These are phyloP conservation scores for Clistopyga incitator DNA, from an alignment of 2,888 invertebrate genomes.

Conservation along the genomic window DNA sequence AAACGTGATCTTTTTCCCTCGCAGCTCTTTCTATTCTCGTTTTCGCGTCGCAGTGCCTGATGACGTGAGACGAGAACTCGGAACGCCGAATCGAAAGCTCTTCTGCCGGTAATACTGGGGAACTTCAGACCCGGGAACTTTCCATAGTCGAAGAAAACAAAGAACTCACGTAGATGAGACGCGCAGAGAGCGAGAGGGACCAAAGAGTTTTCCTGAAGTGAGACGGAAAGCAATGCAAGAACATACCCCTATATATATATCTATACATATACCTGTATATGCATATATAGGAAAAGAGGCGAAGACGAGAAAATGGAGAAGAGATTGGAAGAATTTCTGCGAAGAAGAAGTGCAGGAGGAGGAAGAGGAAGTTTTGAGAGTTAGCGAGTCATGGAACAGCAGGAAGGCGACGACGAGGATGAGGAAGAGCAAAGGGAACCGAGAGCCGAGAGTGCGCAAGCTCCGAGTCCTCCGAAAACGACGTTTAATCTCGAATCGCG, in stretches of 20 bases:
- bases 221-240: conserved; percentile 36
- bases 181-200: not conserved
- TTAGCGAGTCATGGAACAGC: conserved; percentile 36
- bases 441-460: conserved; percentile 3
- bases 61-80: conserved; percentile 48
- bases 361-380: conserved; percentile 10
- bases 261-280: too few species aligned
- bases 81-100: conserved; percentile 59
- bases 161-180: conserved; percentile 46
- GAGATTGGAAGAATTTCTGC: conserved; percentile 44
- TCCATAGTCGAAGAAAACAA: conserved; percentile 61
- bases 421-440: conserved; percentile 9
- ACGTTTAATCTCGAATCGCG: conserved; percentile 63
- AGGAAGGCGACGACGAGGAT: conserved; percentile 21
- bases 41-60: conserved; percentile 35
- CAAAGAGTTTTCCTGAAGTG: conserved; percentile 32
- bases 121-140: conserved; percentile 61
- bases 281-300: conserved; percentile 41
- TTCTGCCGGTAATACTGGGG: conserved; percentile 40
- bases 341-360: conserved; percentile 22
- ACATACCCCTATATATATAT: conserved; percentile 33
- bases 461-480: conserved; percentile 43
- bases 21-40: not conserved
- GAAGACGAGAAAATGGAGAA: conserved; percentile 56
- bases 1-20: not conserved